Percentiles rank a stretch among this genome's conserved stretches.
Conservation (phyloP, 2,113 vertebrate species). For the Columba janthina region DNA sequence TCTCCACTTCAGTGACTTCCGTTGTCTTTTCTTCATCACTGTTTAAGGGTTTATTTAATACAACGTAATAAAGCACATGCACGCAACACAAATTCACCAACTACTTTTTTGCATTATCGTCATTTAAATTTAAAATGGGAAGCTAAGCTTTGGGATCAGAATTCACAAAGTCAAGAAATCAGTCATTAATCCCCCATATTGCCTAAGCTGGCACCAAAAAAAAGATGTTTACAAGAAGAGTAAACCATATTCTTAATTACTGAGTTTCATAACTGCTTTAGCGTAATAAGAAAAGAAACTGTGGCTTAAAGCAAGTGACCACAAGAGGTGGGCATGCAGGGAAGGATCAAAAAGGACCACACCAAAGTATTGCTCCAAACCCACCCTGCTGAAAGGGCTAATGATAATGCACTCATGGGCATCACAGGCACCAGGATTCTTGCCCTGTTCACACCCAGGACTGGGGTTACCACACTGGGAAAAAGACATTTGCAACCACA, state of each 20-base stretch:
- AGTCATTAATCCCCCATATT: not conserved
- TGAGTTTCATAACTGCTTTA: not conserved
- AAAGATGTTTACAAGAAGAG: slow-evolving; percentile 11
- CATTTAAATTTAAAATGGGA: not conserved
- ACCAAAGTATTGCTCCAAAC: not conserved
- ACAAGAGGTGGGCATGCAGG: not conserved
- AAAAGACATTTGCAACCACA: not conserved
- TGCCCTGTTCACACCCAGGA: not conserved
- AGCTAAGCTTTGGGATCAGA: not conserved
- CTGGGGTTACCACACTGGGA: not conserved
- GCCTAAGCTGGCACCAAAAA: not conserved
- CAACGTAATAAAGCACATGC: slow-evolving; percentile 55
- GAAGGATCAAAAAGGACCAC: not conserved
- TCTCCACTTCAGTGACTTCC: not conserved
- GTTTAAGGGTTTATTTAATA: slow-evolving; percentile 66
- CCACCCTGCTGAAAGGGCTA: not conserved
- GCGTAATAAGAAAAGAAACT: not conserved
- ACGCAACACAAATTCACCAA: not conserved
- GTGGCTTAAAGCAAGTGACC: slow-evolving; percentile 33
- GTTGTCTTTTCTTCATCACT: slow-evolving; percentile 54
- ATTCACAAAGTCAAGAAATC: not conserved
- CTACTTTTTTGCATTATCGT: not conserved
- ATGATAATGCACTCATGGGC: not conserved
- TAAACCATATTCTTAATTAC: slow-evolving; percentile 54
- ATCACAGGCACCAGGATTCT: not conserved